phyloP scores from a whole-genome alignment of 2,888 invertebrate genomes.

The Leucophenga montana region DNA sequence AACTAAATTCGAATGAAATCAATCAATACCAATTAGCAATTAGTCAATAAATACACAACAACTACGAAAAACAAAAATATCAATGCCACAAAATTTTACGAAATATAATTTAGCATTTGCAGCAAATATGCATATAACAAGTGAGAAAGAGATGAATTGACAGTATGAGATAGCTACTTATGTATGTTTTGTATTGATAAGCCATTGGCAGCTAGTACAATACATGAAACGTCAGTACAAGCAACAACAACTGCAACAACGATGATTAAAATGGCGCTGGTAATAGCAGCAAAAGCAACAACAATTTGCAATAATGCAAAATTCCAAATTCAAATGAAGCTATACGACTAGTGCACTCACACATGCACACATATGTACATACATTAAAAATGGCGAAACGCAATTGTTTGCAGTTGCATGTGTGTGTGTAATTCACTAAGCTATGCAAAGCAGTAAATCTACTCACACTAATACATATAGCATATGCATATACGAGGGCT shows the following conservation, averaged over 20 bases:
- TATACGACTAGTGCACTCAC: conserved; percentile 8
- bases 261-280: neutral
- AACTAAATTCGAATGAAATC: neutral
- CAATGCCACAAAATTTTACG: no score
- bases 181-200: no score
- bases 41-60: neutral
- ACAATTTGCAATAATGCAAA: neutral
- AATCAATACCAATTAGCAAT: neutral
- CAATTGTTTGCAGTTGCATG: neutral
- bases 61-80: no score
- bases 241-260: neutral
- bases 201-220: no score
- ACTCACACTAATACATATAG: neutral
- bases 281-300: no score
- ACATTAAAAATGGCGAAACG: neutral
- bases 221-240: no score
- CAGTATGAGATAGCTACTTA: no score
- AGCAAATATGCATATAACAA: no score
- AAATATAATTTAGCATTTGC: no score
- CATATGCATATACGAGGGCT: no score
- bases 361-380: neutral
- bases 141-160: no score
- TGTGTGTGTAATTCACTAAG: neutral
- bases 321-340: conserved; percentile 6
- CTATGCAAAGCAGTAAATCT: neutral